These are phyloP conservation scores for Phylloscopus trochiloides DNA, from an alignment of 2,113 vertebrate genomes.

Conservation along the genomic window DNA sequence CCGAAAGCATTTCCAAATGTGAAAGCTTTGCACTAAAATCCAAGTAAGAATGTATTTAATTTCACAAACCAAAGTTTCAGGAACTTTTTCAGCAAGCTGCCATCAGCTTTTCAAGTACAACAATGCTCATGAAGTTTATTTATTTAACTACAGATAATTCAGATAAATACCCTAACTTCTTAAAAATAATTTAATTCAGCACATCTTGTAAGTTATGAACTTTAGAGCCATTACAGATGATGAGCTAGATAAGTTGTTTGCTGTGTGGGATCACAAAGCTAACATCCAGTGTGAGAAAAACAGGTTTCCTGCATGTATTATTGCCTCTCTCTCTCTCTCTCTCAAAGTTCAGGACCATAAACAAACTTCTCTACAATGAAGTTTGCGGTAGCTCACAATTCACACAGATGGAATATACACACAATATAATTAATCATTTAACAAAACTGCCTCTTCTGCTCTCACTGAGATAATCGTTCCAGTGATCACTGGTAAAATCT, in stretches of 20 bases:
- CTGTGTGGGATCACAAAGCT: slow-evolving; percentile 1
- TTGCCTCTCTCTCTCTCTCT: not conserved
- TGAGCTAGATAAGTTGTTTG: slow-evolving; percentile 9
- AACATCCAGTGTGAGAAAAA: slow-evolving; percentile 56
- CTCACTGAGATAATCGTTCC: not conserved
- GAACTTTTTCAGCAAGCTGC: not conserved
- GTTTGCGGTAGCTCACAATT: not conserved
- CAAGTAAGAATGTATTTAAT: not conserved
- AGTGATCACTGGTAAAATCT: not conserved
- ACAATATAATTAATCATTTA: slow-evolving; percentile 21
- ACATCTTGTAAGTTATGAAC: not conserved
- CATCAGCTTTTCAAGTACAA: not conserved
- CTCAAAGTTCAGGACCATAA: slow-evolving; percentile 18
- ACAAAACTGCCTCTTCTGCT: not conserved
- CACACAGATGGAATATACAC: not conserved
- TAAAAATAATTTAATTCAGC: not conserved
- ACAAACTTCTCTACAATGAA: slow-evolving; percentile 30
- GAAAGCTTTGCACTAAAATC: not conserved
- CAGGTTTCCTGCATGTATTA: slow-evolving; percentile 41
- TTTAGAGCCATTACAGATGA: not conserved
- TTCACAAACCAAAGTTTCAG: not conserved
- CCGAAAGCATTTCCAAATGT: slow-evolving; percentile 11
- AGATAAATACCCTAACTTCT: not conserved
- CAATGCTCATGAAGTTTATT: not conserved
- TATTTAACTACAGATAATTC: not conserved